These are phyloP conservation scores for Chanos chanos DNA, from an alignment of 2,797 vertebrate species.

Conservation along the genomic window DNA sequence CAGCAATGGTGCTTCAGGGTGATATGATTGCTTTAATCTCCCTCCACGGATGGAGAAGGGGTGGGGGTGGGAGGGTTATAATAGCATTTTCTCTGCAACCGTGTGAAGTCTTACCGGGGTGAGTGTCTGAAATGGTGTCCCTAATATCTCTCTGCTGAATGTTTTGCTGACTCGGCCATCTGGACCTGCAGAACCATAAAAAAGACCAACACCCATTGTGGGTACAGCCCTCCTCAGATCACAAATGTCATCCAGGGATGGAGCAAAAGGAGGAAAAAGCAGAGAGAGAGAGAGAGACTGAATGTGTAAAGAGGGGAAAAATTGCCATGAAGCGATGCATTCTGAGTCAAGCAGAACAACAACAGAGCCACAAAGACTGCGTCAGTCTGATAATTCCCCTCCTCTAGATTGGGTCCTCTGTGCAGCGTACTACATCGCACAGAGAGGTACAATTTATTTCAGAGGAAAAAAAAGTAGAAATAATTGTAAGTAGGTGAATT, in stretches of 20 bases:
- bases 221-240: slow-evolving; percentile 74
- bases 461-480: background rate
- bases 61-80: too few relatives aligned
- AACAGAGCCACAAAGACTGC: background rate
- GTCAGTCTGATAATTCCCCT: background rate
- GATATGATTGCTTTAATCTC: background rate
- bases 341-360: background rate
- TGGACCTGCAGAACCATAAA: slow-evolving; percentile 52
- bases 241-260: slow-evolving; percentile 67
- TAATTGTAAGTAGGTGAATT: too few relatives aligned
- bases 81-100: background rate
- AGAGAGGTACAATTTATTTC: background rate
- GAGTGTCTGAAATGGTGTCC: slow-evolving; percentile 65
- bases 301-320: background rate
- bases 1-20: background rate
- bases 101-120: slow-evolving; percentile 61
- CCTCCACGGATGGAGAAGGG: background rate
- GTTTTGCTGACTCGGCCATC: slow-evolving; percentile 67
- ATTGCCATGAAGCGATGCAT: background rate
- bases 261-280: background rate
- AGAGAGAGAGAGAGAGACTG: background rate
- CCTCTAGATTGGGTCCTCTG: background rate
- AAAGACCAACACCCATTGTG: slow-evolving; percentile 61
- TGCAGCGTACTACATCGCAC: background rate
- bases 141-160: slow-evolving; percentile 62